phyloP scores from a whole-genome alignment of 1,140 invertebrate genomes.

The Caenorhabditis tropicalis region DNA sequence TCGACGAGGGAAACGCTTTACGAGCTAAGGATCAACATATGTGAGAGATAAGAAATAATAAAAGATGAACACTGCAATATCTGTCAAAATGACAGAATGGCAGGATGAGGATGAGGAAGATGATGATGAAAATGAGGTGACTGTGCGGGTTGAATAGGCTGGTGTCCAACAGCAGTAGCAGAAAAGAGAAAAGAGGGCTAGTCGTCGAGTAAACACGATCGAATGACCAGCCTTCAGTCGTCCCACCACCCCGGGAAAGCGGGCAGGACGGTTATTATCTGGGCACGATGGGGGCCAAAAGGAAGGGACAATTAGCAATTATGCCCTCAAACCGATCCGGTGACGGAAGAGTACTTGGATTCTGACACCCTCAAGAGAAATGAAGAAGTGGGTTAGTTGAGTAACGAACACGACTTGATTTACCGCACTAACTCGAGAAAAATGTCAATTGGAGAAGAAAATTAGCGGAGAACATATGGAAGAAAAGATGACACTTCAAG shows the following conservation, averaged over 20 bases:
- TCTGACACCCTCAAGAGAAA: conserved; percentile 10
- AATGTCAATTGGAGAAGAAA: neutral
- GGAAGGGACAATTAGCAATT: conserved; percentile 40
- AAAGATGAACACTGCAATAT: conserved; percentile 24
- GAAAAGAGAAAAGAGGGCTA: neutral
- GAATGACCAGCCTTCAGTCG: conserved; percentile 25
- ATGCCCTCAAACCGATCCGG: conserved; percentile 33
- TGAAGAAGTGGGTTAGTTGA: conserved; percentile 16
- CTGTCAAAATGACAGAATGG: neutral
- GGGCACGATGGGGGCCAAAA: conserved; percentile 24
- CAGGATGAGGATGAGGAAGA: neutral
- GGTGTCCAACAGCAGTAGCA: neutral
- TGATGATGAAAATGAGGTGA: conserved; percentile 37
- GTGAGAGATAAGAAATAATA: neutral
- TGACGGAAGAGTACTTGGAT: conserved; percentile 32
- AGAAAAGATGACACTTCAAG: neutral
- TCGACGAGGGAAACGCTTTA: neutral
- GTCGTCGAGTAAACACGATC: conserved; percentile 41
- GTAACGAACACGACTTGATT: neutral
- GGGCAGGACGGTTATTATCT: conserved; percentile 41
- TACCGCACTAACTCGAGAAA: conserved; percentile 4
- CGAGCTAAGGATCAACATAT: neutral
- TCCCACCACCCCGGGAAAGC: conserved; percentile 19
- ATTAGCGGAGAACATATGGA: neutral
- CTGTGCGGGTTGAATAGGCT: conserved; percentile 36